These are phyloP conservation scores for Idaea biselata DNA, from an alignment of 2,888 invertebrate genomes.

Conservation along the genomic window DNA sequence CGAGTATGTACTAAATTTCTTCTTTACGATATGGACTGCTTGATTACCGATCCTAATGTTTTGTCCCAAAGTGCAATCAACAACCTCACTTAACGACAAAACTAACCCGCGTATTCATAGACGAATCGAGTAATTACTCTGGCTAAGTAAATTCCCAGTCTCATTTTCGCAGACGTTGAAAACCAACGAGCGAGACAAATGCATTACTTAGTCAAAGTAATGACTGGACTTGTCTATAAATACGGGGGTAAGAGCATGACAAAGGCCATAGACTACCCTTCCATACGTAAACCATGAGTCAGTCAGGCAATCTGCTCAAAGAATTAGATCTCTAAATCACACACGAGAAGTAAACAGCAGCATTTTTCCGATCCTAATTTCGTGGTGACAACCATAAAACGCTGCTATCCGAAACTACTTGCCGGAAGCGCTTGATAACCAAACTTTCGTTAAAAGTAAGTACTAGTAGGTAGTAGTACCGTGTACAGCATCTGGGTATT, in stretches of 20 bases:
- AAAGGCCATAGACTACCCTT: not conserved
- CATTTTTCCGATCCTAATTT: not conserved
- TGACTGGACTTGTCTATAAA: no score
- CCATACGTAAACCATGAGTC: not conserved
- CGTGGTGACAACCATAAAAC: not conserved
- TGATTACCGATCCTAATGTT: not conserved
- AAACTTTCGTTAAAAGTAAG: not conserved
- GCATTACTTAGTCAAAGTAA: no score
- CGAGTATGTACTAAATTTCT: not conserved
- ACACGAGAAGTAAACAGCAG: not conserved
- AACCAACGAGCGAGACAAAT: no score
- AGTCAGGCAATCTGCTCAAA: not conserved
- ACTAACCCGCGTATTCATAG: no score
- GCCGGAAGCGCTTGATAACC: not conserved
- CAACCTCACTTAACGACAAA: not conserved
- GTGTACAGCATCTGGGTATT: no score
- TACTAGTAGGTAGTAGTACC: not conserved
- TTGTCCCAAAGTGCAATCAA: not conserved
- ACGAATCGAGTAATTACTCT: no score
- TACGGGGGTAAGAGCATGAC: no score
- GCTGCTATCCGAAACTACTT: not conserved
- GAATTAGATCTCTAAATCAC: not conserved
- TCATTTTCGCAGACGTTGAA: no score
- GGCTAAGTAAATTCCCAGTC: no score
- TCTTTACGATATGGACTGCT: not conserved